Base-by-base conservation (phyloP, 2,888 invertebrate species). In the Gonocerus acuteangulatus region DNA sequence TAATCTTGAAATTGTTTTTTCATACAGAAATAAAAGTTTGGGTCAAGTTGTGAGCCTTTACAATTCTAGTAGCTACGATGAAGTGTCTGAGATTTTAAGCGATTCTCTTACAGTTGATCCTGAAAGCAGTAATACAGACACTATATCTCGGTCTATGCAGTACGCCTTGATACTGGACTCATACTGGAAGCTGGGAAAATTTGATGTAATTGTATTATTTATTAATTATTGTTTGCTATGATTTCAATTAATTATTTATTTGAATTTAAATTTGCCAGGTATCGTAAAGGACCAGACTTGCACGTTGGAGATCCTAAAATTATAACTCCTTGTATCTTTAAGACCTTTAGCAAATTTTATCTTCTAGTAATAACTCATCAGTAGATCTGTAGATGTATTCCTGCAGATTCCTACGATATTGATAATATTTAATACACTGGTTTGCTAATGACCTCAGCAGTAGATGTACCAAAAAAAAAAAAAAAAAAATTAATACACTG, bases 31-130 rank as follows among this genome's bases (percentile, higher is more conserved):
- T 62, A 64, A 68, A 62, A 65, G 68, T 57, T 72, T 88, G 21
- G 80, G 82, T 13, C 82, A 82, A 67, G 81, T 88, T 0, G 79
- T 84, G 72, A 78, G 80, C 60, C 74, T 87, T n/a, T 85, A 82
- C 72, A 80, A 83, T 19, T 77, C 77, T 16, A 79, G 82, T 44
- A 78, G 80, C 54, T 88, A 84, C 71, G 76, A 79, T 18, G 84
- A 86, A 69, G 80, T 88, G 0, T 78, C 85, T 16, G 75, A 77
- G 16, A 83, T 88, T 66, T 74, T 89, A 1, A 80, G 82, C 71
- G 82, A 84, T 67, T 85, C 85, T 1, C 85, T 86, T 71, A 80
- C 80, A 66, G 78, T 80, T 68, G 76, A 75, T 21, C 74, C 71
- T 48, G 74, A 74, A 52, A 74, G 76, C 70, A 77, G 74, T 70